These are phyloP conservation scores for Chelonus insularis DNA, from an alignment of 1,140 invertebrate species.

Conservation along the genomic window DNA sequence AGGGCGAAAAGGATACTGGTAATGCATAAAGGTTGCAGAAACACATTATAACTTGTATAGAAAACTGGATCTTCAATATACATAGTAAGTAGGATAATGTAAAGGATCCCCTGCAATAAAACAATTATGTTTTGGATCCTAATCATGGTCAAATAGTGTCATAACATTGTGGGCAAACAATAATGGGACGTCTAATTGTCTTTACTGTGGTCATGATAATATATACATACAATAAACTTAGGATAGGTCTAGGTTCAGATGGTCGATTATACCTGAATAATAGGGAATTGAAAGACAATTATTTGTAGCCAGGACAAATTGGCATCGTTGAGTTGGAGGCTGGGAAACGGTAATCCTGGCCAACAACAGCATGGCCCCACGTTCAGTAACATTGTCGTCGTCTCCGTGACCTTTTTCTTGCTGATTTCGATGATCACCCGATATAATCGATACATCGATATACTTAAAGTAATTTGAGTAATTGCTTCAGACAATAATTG, in stretches of 20 bases:
- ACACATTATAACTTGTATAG: slow-evolving; percentile 42
- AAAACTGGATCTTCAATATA: slow-evolving; percentile 44
- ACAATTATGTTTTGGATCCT: slow-evolving; percentile 6
- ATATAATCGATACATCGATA: slow-evolving; percentile 54
- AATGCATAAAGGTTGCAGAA: slow-evolving; percentile 46
- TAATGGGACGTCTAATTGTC: too few relatives aligned
- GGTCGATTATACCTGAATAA: slow-evolving; percentile 53
- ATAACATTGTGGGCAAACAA: too few relatives aligned
- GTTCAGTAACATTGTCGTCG: slow-evolving; percentile 44
- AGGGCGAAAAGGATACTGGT: slow-evolving; percentile 52
- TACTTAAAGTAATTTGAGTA: slow-evolving; percentile 51
- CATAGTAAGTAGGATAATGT: slow-evolving; percentile 49
- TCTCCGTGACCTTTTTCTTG: slow-evolving; percentile 42
- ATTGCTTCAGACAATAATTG: slow-evolving; percentile 52
- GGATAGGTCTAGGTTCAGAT: too few relatives aligned
- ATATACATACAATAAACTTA: background rate
- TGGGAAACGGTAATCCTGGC: slow-evolving; percentile 55
- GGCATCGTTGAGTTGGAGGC: slow-evolving; percentile 47
- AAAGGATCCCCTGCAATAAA: slow-evolving; percentile 47
- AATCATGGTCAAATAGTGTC: too few relatives aligned
- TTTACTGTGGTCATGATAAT: too few relatives aligned
- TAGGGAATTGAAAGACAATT: slow-evolving; percentile 51
- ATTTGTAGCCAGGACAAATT: slow-evolving; percentile 54
- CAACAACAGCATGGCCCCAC: slow-evolving; percentile 58
- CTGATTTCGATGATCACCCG: slow-evolving; percentile 51